These are phyloP conservation scores for Enteromius treurensis DNA, from an alignment of 2,797 vertebrate genomes.

Conservation along the genomic window DNA sequence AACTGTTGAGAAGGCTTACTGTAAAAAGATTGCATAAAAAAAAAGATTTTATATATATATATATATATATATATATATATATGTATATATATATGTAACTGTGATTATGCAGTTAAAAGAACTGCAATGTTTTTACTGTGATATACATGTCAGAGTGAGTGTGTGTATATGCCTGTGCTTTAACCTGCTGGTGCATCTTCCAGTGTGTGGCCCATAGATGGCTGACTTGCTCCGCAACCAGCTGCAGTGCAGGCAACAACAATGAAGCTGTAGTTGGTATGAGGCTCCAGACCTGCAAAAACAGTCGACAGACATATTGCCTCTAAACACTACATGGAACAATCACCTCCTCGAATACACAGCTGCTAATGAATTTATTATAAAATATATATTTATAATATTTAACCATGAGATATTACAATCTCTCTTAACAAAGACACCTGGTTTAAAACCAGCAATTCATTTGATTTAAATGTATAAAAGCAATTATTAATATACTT, in stretches of 20 bases:
- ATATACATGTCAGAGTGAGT: conserved; percentile 12
- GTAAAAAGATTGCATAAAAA: not conserved
- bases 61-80: too few relatives aligned
- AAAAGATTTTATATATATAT: too few relatives aligned
- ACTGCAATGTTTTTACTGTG: not conserved
- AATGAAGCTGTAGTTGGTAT: conserved; percentile 85
- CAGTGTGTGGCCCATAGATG: conserved; percentile 84
- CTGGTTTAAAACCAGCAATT: not conserved
- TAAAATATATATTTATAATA: not conserved
- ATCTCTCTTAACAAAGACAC: not conserved
- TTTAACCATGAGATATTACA: not conserved
- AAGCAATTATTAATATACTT: too few relatives aligned
- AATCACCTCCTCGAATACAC: not conserved
- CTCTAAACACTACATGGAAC: conserved; percentile 16
- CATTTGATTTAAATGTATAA: not conserved
- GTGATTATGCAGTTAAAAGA: not conserved
- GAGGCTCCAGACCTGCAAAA: conserved; percentile 83
- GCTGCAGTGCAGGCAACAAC: conserved; percentile 86
- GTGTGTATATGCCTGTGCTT: conserved; percentile 33
- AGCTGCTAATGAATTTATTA: not conserved
- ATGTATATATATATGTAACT: not conserved
- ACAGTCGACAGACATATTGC: not conserved
- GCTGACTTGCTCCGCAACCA: conserved; percentile 84
- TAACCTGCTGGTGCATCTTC: conserved; percentile 89
- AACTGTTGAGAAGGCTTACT: not conserved